Percentiles rank a stretch among this genome's conserved stretches.
These are phyloP conservation scores for Idaea dimidiata DNA, from an alignment of 2,888 invertebrate genomes.

Conservation along the genomic window DNA sequence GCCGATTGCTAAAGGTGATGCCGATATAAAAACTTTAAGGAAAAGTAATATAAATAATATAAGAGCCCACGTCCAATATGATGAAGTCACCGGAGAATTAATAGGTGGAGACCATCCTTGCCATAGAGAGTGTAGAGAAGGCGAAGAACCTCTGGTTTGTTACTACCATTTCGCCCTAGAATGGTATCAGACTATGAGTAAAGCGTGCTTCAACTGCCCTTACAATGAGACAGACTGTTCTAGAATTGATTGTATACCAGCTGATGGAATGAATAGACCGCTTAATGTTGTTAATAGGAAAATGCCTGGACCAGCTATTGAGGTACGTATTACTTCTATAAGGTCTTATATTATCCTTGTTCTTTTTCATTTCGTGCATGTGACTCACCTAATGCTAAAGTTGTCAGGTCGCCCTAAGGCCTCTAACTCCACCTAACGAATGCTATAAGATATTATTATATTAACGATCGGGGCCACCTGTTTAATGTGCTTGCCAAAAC, in stretches of 20 bases:
- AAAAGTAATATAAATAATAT: constrained; percentile 50
- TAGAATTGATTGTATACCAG: constrained; percentile 90
- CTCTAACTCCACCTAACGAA: too few species aligned
- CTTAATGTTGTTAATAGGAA: constrained; percentile 91
- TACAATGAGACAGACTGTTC: constrained; percentile 86
- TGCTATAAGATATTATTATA: too few species aligned
- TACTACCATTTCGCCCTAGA: constrained; percentile 88
- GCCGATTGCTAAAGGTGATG: constrained; percentile 31
- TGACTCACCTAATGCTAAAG: too few species aligned
- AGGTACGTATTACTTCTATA: constrained; percentile 78
- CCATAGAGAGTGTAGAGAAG: constrained; percentile 82
- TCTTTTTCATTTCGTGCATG: too few species aligned
- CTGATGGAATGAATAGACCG: constrained; percentile 89
- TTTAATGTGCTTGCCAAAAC: too few species aligned
- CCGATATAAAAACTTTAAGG: constrained; percentile 33
- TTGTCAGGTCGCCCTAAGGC: too few species aligned
- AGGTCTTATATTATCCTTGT: too few species aligned
- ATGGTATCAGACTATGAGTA: constrained; percentile 92
- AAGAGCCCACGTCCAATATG: constrained; percentile 61
- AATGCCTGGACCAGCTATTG: constrained; percentile 92
- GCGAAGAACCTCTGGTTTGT: constrained; percentile 84
- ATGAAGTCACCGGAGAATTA: constrained; percentile 69
- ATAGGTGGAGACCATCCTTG: constrained; percentile 81
- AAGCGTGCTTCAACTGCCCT: constrained; percentile 93
- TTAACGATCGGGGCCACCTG: too few species aligned